Evolutionary conservation across 2,888 invertebrate species (phyloP).

Genomic region (Hirtodrosophila histrioides): DNA sequence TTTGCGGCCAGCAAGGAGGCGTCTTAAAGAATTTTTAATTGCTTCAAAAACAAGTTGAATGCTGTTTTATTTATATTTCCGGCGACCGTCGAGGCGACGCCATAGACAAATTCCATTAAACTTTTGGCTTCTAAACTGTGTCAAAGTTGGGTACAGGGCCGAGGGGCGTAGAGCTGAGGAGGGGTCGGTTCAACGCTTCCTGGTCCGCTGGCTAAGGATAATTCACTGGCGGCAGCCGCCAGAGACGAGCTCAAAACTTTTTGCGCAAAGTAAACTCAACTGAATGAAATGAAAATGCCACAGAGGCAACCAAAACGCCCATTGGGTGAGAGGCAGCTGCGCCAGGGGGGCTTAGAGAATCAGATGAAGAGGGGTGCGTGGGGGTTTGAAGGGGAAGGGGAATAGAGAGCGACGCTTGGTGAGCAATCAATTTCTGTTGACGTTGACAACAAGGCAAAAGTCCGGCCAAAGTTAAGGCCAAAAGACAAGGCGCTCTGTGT

Average conservation of each 20-base stretch:
- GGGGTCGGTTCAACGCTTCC: conserved; percentile 37
- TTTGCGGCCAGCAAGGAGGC: conserved; percentile 32
- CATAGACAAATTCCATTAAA: conserved; percentile 80
- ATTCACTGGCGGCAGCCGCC: conserved; percentile 67
- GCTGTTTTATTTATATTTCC: conserved; percentile 79
- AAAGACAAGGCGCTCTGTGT: conserved; percentile 42
- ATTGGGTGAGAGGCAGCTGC: conserved; percentile 16
- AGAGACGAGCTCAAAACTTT: conserved; percentile 69
- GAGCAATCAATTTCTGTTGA: conserved; percentile 80
- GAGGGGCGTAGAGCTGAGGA: background rate
- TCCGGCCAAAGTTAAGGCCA: conserved; percentile 75
- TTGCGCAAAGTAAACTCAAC: conserved; percentile 77
- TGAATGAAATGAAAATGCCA: conserved; percentile 80
- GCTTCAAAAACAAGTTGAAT: conserved; percentile 80
- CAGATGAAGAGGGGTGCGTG: too few species aligned
- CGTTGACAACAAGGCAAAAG: conserved; percentile 79
- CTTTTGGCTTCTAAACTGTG: conserved; percentile 79
- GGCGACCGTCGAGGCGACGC: conserved; percentile 61
- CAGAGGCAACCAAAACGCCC: conserved; percentile 71
- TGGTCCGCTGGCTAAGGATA: conserved; percentile 77
- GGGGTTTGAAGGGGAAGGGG: background rate
- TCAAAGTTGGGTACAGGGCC: conserved; percentile 63
- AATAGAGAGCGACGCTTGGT: conserved; percentile 46
- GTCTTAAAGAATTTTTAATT: conserved; percentile 79
- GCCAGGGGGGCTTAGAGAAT: background rate